Percentiles rank a stretch among this genome's conserved stretches.
These are phyloP conservation scores for Phallusia fumigata DNA, from an alignment of 23 tunicate species.

Conservation along the genomic window DNA sequence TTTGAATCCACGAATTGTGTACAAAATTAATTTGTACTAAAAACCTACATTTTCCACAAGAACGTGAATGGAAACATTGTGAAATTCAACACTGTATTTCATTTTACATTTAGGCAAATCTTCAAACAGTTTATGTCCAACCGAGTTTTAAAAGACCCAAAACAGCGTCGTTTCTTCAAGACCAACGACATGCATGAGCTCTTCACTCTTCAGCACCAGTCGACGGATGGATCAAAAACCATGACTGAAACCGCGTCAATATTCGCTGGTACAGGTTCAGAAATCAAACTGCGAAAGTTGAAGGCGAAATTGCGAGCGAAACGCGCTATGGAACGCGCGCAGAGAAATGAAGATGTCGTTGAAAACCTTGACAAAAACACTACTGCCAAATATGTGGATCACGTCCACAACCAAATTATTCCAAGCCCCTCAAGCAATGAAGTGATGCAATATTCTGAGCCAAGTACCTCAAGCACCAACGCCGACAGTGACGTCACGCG, in stretches of 20 bases:
- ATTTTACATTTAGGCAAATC: conserved; percentile 59
- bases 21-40: too few relatives aligned
- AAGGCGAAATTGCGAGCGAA: neutral
- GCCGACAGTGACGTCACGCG: neutral
- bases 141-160: conserved; percentile 82
- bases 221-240: conserved; percentile 33
- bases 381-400: neutral
- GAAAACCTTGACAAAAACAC: neutral
- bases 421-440: neutral
- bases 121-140: conserved; percentile 88
- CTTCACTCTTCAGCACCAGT: conserved; percentile 52
- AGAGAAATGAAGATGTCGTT: neutral
- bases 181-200: conserved; percentile 80
- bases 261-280: conserved; percentile 93
- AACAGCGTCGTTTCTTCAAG: conserved; percentile 79
- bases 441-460: neutral
- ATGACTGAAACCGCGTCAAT: conserved; percentile 69
- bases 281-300: conserved; percentile 28
- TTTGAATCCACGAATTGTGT: too few relatives aligned
- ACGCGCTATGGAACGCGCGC: neutral
- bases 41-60: too few relatives aligned
- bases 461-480: neutral
- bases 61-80: too few relatives aligned
- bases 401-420: neutral
- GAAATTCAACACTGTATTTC: neutral